phyloP scores from a whole-genome alignment of 2,888 invertebrate genomes.

The Heterodera filipjevi region DNA sequence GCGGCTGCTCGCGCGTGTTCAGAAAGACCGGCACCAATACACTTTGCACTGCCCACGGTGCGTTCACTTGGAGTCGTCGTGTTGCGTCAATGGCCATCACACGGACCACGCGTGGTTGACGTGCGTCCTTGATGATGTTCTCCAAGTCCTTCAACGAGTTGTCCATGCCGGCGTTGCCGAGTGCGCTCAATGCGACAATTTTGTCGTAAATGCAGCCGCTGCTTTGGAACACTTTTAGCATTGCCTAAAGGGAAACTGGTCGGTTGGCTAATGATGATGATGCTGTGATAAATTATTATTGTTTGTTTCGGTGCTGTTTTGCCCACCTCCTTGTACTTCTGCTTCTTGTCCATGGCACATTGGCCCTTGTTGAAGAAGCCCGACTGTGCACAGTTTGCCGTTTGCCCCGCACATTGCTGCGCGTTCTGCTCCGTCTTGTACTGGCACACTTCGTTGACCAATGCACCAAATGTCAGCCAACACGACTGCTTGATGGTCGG shows the following conservation, averaged over 20 bases:
- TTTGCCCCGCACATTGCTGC: constrained; percentile 4
- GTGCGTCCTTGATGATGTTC: constrained; percentile 56
- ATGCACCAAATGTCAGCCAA: constrained; percentile 48
- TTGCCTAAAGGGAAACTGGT: too few species aligned
- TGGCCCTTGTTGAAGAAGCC: constrained; percentile 33
- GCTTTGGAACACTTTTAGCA: constrained; percentile 42
- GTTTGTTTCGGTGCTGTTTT: too few species aligned
- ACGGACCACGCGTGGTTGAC: constrained; percentile 49
- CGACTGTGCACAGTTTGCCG: constrained; percentile 30
- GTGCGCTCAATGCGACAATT: constrained; percentile 57
- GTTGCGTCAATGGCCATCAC: constrained; percentile 48
- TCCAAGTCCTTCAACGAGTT: constrained; percentile 52
- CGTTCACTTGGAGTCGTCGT: constrained; percentile 40
- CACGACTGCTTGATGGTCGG: constrained; percentile 50
- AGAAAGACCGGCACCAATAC: constrained; percentile 48
- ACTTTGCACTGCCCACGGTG: constrained; percentile 44
- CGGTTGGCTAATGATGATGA: neutral
- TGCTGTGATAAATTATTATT: neutral
- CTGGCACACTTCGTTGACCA: constrained; percentile 51
- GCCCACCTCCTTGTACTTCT: constrained; percentile 43
- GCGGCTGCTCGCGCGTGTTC: constrained; percentile 42
- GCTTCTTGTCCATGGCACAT: constrained; percentile 51
- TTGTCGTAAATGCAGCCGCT: constrained; percentile 48
- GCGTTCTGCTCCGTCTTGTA: constrained; percentile 40
- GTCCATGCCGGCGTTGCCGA: constrained; percentile 62